These are phyloP conservation scores for Drosophila nigricruria DNA, from an alignment of 2,888 invertebrate genomes.

Conservation along the genomic window DNA sequence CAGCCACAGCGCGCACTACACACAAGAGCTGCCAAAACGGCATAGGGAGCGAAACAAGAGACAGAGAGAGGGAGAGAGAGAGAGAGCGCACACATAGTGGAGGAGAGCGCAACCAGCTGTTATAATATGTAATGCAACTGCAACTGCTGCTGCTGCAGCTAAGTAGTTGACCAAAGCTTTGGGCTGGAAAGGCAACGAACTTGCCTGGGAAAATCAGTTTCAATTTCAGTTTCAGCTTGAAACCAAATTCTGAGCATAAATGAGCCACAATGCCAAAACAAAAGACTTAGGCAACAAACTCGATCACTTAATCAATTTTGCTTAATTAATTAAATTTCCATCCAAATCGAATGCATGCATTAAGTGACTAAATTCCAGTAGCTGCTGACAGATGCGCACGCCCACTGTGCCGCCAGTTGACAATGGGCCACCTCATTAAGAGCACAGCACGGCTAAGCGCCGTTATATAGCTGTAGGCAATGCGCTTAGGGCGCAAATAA, in stretches of 20 bases:
- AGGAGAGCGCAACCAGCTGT: conserved; percentile 40
- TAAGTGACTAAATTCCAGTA: conserved; percentile 18
- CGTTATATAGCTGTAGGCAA: conserved; percentile 46
- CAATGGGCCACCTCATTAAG: conserved; percentile 35
- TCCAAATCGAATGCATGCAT: conserved; percentile 1
- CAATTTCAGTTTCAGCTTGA: not conserved
- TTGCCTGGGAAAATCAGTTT: conserved; percentile 4
- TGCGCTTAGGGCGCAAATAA: conserved; percentile 30
- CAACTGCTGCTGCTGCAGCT: conserved; percentile 16
- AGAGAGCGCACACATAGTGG: not conserved
- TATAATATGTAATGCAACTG: conserved; percentile 30
- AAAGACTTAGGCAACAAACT: conserved; percentile 20
- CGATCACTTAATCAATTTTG: conserved; percentile 13
- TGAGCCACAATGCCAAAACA: not conserved
- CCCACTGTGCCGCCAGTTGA: conserved; percentile 16
- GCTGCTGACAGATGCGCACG: conserved; percentile 4
- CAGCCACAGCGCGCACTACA: conserved; percentile 41
- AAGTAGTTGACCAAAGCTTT: conserved; percentile 27
- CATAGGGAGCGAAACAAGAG: conserved; percentile 34
- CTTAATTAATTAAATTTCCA: conserved; percentile 8
- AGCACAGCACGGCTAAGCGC: conserved; percentile 24
- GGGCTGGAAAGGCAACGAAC: conserved; percentile 52
- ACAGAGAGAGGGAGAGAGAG: conserved; percentile 12
- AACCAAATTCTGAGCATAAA: not conserved
- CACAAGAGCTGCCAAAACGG: conserved; percentile 55